Conservation (phyloP, 2,888 invertebrate genomes). For the Abscondita cerata region DNA sequence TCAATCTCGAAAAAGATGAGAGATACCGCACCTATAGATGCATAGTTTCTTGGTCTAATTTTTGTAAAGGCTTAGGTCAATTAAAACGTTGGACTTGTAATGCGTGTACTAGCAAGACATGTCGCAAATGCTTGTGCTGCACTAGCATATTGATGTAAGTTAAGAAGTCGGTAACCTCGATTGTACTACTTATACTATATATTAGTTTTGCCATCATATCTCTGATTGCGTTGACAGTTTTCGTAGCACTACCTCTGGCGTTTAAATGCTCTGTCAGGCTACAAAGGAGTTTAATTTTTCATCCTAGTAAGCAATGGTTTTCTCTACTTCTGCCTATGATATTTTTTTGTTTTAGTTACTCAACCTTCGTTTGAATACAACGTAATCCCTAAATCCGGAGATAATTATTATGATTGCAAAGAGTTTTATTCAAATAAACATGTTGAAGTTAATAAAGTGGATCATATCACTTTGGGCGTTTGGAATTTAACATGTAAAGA, state of each 20-base stretch:
- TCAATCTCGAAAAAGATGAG: conserved; percentile 2
- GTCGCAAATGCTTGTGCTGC: background rate
- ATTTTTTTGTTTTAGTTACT: background rate
- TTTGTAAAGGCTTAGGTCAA: background rate
- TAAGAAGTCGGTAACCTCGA: no score
- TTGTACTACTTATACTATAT: no score
- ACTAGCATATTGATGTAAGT: background rate
- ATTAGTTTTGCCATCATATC: no score
- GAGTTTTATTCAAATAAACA: background rate
- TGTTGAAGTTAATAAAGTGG: background rate
- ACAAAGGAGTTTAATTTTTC: background rate
- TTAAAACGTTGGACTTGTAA: background rate
- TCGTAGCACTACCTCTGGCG: conserved; percentile 1
- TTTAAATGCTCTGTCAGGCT: background rate
- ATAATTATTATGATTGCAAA: background rate
- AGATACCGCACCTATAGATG: background rate
- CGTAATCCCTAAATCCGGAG: background rate
- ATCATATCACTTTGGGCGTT: background rate
- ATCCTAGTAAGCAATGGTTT: conserved; percentile 4
- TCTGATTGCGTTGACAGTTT: background rate
- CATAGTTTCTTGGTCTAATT: background rate
- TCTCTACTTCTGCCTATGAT: no score
- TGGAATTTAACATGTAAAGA: background rate
- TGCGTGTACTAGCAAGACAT: background rate
- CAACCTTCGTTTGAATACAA: background rate